Percentiles rank a stretch among this genome's conserved stretches.
Conservation (phyloP, 2,888 invertebrate genomes). For the Caenorhabditis macrosperma region DNA sequence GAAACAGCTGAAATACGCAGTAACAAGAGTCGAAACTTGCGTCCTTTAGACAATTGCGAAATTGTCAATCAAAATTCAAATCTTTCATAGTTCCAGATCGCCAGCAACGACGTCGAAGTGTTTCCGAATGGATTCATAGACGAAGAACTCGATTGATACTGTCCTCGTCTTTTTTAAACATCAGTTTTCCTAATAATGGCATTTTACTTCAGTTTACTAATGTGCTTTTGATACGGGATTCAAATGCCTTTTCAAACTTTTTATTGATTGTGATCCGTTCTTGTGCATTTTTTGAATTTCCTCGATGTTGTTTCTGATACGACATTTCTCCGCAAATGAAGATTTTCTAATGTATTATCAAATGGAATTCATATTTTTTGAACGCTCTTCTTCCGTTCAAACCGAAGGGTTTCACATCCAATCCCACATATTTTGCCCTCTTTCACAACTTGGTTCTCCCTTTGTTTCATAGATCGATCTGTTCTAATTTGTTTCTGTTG, state of each 20-base stretch:
- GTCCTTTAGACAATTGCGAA: too few species aligned
- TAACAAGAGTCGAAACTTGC: too few species aligned
- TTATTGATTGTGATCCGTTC: not conserved
- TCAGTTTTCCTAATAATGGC: not conserved
- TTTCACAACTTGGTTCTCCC: too few species aligned
- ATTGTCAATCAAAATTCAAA: not conserved
- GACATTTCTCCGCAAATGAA: too few species aligned
- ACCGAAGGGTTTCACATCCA: not conserved
- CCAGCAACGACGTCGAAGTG: not conserved
- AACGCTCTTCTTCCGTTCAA: too few species aligned
- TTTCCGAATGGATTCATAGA: slow-evolving; percentile 56
- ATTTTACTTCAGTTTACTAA: not conserved
- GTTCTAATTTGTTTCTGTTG: too few species aligned
- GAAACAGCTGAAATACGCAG: too few species aligned
- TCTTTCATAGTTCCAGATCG: slow-evolving; percentile 17
- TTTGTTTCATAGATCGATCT: too few species aligned
- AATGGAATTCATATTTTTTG: too few species aligned
- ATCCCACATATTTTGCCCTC: not conserved
- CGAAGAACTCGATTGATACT: slow-evolving; percentile 48
- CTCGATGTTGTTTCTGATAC: not conserved
- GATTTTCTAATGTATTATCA: too few species aligned
- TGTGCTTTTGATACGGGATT: slow-evolving; percentile 1
- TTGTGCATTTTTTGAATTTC: not conserved
- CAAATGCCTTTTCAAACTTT: not conserved
- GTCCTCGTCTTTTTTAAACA: slow-evolving; percentile 1